phyloP scores from a whole-genome alignment of 2,113 vertebrate species.

The Pao palembangensis region DNA sequence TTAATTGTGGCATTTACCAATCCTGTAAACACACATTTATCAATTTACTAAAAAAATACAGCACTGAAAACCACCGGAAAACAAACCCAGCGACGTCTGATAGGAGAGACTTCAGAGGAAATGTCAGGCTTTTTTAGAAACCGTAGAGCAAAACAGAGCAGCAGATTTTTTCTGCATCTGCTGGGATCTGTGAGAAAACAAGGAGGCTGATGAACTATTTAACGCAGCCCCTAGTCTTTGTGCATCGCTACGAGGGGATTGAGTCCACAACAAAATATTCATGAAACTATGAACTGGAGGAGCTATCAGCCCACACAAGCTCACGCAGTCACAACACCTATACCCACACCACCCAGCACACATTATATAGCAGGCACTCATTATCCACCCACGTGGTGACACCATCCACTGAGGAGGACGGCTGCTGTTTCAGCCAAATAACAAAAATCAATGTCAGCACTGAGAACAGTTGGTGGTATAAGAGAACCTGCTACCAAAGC shows the following conservation, averaged over 20 bases:
- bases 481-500: constrained; percentile 24
- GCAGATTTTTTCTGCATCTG: constrained; percentile 24
- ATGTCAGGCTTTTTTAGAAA: too few relatives aligned
- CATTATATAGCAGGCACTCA: constrained; percentile 51
- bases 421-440: constrained; percentile 50
- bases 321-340: constrained; percentile 49
- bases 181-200: constrained; percentile 33
- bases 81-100: too few relatives aligned
- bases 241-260: constrained; percentile 36
- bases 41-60: too few relatives aligned
- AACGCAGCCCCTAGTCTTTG: constrained; percentile 29
- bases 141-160: constrained; percentile 20
- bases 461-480: constrained; percentile 38
- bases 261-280: constrained; percentile 58
- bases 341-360: constrained; percentile 45
- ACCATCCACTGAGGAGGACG: constrained; percentile 52
- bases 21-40: not conserved
- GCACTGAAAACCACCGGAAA: too few relatives aligned
- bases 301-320: constrained; percentile 53
- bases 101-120: too few relatives aligned
- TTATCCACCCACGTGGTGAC: constrained; percentile 60
- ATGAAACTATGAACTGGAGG: constrained; percentile 61
- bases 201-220: constrained; percentile 35
- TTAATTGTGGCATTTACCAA: constrained; percentile 2
- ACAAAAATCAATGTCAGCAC: constrained; percentile 52